phyloP scores from a whole-genome alignment of 2,797 vertebrate genomes.

The Parauchenoglanis punctatus region DNA sequence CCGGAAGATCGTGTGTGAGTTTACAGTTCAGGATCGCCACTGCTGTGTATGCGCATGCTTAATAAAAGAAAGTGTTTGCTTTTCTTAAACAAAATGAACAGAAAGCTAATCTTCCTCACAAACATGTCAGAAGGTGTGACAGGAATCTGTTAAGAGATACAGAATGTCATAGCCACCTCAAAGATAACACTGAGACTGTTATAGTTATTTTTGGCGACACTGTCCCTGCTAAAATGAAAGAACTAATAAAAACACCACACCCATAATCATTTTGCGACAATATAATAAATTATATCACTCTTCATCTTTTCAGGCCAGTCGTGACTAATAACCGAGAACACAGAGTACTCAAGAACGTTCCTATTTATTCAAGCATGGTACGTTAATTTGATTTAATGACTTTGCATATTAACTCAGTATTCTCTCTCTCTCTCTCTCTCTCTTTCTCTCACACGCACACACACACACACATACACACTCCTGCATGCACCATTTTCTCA shows the following conservation, averaged over 20 bases:
- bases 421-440: conserved; percentile 24
- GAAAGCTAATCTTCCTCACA: neutral
- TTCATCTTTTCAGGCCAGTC: conserved; percentile 19
- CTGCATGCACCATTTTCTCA: neutral
- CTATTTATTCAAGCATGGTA: conserved; percentile 16
- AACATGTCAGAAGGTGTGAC: neutral
- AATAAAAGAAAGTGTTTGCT: neutral
- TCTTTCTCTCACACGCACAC: neutral
- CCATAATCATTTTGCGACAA: neutral
- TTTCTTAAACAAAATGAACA: neutral
- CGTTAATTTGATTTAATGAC: conserved; percentile 25
- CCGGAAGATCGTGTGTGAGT: neutral
- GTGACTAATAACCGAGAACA: conserved; percentile 10
- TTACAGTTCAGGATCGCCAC: neutral
- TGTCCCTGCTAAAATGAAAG: conserved; percentile 13
- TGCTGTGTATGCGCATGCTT: neutral
- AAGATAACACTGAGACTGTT: neutral
- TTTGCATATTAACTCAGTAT: conserved; percentile 9
- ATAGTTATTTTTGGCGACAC: neutral
- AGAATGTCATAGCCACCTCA: neutral
- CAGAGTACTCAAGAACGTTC: neutral
- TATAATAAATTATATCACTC: neutral
- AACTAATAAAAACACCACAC: conserved; percentile 11
- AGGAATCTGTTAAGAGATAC: neutral
- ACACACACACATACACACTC: conserved; percentile 1